phyloP scores from a whole-genome alignment of 1,140 invertebrate genomes.

The Antheraea pernyi region DNA sequence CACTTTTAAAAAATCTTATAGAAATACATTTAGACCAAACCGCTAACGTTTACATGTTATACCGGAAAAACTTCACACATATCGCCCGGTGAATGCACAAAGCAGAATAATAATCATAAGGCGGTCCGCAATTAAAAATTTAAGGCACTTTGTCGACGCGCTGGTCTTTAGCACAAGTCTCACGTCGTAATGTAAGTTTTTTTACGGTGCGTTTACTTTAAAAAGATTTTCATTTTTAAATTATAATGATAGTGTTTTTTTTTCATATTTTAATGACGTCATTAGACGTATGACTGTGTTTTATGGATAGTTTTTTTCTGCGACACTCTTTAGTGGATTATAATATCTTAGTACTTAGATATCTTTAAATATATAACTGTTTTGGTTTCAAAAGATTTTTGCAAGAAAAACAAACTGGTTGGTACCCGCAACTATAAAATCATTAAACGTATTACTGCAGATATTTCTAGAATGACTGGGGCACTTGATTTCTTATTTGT shows the following conservation, averaged over 20 bases:
- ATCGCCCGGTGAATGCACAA: constrained; percentile 68
- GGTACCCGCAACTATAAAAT: too few species aligned
- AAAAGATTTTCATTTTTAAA: constrained; percentile 20
- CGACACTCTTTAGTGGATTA: neutral
- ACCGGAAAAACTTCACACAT: constrained; percentile 53
- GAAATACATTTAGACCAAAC: neutral
- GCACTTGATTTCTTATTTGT: too few species aligned
- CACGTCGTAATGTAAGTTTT: constrained; percentile 31
- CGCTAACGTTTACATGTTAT: constrained; percentile 32
- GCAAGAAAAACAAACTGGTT: too few species aligned
- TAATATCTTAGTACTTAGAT: neutral
- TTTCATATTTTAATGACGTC: constrained; percentile 28
- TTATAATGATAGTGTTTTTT: constrained; percentile 15
- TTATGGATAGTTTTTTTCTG: neutral
- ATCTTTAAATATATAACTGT: too few species aligned
- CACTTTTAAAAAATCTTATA: neutral
- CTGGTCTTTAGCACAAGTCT: constrained; percentile 41
- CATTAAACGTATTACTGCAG: too few species aligned
- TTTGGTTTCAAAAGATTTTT: too few species aligned
- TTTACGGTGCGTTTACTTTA: constrained; percentile 12
- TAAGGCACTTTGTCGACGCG: constrained; percentile 69
- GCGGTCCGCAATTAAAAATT: constrained; percentile 75
- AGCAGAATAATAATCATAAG: constrained; percentile 74
- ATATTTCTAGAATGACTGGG: too few species aligned
- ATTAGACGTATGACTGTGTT: neutral